These are phyloP conservation scores for Caenorhabditis zanzibari DNA, from an alignment of 2,888 invertebrate species.

Conservation along the genomic window DNA sequence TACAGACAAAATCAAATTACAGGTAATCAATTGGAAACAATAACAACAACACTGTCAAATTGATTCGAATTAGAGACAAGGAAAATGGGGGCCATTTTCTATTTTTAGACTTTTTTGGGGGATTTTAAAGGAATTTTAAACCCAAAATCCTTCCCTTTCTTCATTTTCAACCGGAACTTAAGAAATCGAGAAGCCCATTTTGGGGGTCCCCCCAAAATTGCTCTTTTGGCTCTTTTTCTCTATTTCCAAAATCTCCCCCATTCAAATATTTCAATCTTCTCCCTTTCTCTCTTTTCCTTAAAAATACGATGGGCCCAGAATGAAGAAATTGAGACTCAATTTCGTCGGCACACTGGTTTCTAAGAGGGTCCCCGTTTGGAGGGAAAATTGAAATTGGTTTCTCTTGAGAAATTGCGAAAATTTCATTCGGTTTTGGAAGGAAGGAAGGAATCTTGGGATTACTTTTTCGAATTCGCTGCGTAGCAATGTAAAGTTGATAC, in stretches of 20 bases:
- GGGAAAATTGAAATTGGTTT: conserved; percentile 2
- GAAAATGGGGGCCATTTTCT: not conserved
- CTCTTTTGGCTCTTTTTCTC: not conserved
- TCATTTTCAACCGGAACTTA: not conserved
- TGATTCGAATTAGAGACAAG: conserved; percentile 47
- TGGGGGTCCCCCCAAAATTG: not conserved
- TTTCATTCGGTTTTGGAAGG: not conserved
- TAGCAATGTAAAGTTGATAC: too few species aligned
- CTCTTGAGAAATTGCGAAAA: not conserved
- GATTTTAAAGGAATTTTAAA: not conserved
- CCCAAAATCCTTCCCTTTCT: too few species aligned
- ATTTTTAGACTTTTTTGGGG: conserved; percentile 15
- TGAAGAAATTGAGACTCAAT: conserved; percentile 2
- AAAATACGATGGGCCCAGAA: not conserved
- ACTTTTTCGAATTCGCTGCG: too few species aligned
- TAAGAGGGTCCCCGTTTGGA: conserved; percentile 5
- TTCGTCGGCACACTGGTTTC: not conserved
- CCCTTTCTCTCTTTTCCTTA: not conserved
- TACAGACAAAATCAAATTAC: conserved; percentile 18
- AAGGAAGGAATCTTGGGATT: not conserved
- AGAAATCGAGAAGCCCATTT: not conserved
- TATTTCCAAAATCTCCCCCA: not conserved
- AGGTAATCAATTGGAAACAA: conserved; percentile 21
- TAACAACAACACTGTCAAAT: conserved; percentile 29
- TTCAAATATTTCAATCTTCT: conserved; percentile 8